phyloP scores from a whole-genome alignment of 2,888 invertebrate genomes.

The Drosophila cracens region DNA sequence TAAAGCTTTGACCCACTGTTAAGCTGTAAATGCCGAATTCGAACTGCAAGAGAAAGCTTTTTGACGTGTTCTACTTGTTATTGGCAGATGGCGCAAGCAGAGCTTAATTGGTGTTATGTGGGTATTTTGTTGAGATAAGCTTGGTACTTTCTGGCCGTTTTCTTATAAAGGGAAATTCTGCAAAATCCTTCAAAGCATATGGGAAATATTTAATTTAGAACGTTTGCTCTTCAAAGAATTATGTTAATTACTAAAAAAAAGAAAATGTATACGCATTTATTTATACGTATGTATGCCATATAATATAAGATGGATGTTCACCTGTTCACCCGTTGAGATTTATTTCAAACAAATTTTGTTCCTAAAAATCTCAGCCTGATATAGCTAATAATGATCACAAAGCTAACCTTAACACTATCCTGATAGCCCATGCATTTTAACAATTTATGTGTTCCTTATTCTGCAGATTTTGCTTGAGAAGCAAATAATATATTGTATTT shows the following conservation, averaged over 20 bases:
- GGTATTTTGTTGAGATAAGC: background rate
- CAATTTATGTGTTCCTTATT: background rate
- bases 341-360: background rate
- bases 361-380: background rate
- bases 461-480: background rate
- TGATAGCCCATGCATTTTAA: background rate
- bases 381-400: background rate
- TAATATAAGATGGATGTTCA: background rate
- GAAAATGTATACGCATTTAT: background rate
- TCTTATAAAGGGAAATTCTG: background rate
- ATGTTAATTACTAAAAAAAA: background rate
- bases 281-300: background rate
- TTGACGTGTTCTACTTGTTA: background rate
- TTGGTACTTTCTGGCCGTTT: background rate
- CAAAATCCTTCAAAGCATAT: background rate
- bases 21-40: background rate
- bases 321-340: background rate
- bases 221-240: background rate
- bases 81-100: constrained; percentile 17
- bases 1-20: constrained; percentile 7
- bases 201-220: background rate
- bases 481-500: background rate
- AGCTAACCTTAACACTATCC: background rate
- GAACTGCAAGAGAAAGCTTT: background rate
- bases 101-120: no score